Evolutionary conservation across 2,797 vertebrate species (phyloP).

Genomic region (Xerus rutilus): DNA sequence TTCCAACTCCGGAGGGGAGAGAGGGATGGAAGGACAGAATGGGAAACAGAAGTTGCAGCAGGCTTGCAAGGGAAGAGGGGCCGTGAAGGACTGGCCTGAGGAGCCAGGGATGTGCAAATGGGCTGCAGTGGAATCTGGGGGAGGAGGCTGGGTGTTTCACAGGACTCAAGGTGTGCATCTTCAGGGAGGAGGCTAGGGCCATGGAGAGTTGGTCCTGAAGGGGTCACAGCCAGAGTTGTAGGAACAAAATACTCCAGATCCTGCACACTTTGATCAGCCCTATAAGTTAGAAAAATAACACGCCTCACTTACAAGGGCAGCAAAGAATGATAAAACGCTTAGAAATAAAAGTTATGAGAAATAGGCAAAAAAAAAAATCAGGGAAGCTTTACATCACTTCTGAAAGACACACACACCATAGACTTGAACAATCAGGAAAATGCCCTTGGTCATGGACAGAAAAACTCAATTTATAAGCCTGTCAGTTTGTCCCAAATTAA

Average conservation of each 20-base stretch:
- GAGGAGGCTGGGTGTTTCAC: background rate
- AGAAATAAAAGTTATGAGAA: background rate
- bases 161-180: no score
- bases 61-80: background rate
- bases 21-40: background rate
- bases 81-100: background rate
- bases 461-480: background rate
- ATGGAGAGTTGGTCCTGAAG: fast-evolving
- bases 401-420: background rate
- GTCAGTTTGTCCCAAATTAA: background rate
- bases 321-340: background rate
- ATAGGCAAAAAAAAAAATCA: background rate
- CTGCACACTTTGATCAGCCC: background rate
- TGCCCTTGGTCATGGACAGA: background rate
- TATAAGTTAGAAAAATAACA: background rate
- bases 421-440: background rate
- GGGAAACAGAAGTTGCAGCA: background rate
- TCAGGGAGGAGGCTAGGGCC: background rate
- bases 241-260: background rate
- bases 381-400: background rate
- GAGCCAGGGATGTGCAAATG: background rate
- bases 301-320: background rate
- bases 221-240: background rate
- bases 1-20: background rate
- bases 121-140: background rate